Percentiles rank a stretch among this genome's conserved stretches.
These are phyloP conservation scores for Drosophila mettleri DNA, from an alignment of 2,888 invertebrate genomes.

Conservation along the genomic window DNA sequence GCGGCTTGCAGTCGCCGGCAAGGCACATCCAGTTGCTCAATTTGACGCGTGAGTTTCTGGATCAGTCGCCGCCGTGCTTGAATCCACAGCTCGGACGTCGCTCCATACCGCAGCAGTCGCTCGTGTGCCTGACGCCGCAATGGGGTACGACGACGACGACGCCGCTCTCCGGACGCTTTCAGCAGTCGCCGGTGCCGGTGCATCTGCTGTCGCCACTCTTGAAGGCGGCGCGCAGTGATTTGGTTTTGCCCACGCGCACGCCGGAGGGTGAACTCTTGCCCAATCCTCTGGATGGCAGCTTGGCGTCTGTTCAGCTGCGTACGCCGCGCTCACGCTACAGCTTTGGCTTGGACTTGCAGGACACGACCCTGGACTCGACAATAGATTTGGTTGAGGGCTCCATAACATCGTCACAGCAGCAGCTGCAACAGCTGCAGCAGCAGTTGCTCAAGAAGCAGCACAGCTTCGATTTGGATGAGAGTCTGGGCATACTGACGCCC, in stretches of 20 bases:
- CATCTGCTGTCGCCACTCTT: slow-evolving; percentile 67
- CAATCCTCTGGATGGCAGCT: slow-evolving; percentile 56
- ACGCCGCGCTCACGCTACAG: slow-evolving; percentile 77
- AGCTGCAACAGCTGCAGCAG: slow-evolving; percentile 65
- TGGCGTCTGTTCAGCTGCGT: slow-evolving; percentile 28
- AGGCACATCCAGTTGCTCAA: slow-evolving; percentile 78
- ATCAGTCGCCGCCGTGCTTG: slow-evolving; percentile 49
- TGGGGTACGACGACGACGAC: slow-evolving; percentile 69
- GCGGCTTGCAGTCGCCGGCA: slow-evolving; percentile 68
- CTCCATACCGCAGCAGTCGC: slow-evolving; percentile 47
- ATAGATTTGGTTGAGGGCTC: slow-evolving; percentile 84
- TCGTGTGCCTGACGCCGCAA: slow-evolving; percentile 81
- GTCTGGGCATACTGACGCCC: slow-evolving; percentile 94
- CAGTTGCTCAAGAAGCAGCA: slow-evolving; percentile 88
- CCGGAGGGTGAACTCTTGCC: slow-evolving; percentile 66
- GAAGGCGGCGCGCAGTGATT: slow-evolving; percentile 78
- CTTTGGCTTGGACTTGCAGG: slow-evolving; percentile 84
- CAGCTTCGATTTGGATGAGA: slow-evolving; percentile 92
- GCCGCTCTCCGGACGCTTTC: slow-evolving; percentile 59
- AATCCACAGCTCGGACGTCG: slow-evolving; percentile 33
- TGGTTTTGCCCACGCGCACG: slow-evolving; percentile 78
- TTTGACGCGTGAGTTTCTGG: slow-evolving; percentile 78
- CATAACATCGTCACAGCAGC: slow-evolving; percentile 77
- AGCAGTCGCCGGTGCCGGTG: slow-evolving; percentile 61
- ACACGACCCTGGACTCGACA: slow-evolving; percentile 84